Conservation (phyloP, 2,888 invertebrate species). For the Lottia gigantea region DNA sequence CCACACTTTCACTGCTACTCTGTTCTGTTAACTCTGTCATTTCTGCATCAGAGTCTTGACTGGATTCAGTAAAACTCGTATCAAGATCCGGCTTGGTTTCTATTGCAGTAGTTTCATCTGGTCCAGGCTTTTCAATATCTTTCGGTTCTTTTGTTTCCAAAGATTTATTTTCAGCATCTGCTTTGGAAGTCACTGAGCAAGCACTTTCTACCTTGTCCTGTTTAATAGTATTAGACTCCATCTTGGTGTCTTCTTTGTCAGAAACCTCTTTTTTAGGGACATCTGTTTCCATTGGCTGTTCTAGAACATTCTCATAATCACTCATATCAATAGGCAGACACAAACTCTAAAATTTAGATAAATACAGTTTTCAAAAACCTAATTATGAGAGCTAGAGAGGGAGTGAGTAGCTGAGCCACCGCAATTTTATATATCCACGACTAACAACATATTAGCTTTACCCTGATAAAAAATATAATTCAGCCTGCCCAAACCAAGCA, state of each 20-base stretch:
- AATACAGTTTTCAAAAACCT: not conserved
- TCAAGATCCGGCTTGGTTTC: not conserved
- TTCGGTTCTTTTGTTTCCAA: not conserved
- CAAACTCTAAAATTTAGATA: constrained; percentile 51
- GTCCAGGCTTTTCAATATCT: not conserved
- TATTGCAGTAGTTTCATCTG: not conserved
- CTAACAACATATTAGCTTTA: no score
- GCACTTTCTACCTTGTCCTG: not conserved
- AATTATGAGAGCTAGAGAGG: no score
- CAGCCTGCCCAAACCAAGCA: no score
- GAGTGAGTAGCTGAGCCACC: no score
- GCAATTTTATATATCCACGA: no score
- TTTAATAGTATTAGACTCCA: not conserved
- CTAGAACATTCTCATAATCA: constrained; percentile 22
- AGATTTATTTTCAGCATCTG: not conserved
- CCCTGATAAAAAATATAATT: no score
- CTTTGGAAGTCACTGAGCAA: not conserved
- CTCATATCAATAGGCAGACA: constrained; percentile 53
- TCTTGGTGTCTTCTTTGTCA: not conserved
- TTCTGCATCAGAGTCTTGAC: constrained; percentile 1
- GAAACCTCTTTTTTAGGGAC: not conserved
- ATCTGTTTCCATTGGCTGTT: constrained; percentile 19
- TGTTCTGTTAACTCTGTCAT: not conserved
- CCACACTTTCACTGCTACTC: not conserved
- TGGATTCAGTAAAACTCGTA: not conserved